Conservation (phyloP, 2,113 vertebrate species). For the Sialia sialis region DNA sequence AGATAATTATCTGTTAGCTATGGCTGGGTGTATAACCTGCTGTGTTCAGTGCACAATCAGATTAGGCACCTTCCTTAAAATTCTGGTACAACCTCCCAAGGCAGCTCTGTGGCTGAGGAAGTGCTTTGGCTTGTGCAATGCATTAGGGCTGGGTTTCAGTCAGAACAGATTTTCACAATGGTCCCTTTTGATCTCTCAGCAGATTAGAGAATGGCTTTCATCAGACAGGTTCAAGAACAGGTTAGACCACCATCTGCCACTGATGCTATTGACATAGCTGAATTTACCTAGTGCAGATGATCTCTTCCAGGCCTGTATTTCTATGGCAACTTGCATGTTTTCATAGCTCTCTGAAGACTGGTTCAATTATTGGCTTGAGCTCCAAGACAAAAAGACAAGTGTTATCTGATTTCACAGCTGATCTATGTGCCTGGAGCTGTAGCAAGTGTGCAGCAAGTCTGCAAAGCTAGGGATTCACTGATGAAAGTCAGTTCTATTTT, state of each 20-base stretch:
- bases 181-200: slow-evolving; percentile 3
- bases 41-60: neutral
- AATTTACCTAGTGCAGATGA: neutral
- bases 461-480: neutral
- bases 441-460: neutral
- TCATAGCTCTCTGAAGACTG: neutral
- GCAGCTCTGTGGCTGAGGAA: neutral
- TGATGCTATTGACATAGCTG: neutral
- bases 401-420: neutral
- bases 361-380: neutral
- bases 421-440: neutral
- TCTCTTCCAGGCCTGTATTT: slow-evolving; percentile 1
- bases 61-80: neutral
- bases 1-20: neutral
- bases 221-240: slow-evolving; percentile 1
- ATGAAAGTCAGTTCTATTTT: neutral
- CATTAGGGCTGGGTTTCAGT: neutral
- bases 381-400: neutral
- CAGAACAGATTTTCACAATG: neutral
- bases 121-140: neutral
- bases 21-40: neutral
- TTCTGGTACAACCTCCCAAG: neutral
- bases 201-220: slow-evolving; percentile 21
- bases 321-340: neutral
- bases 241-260: slow-evolving; percentile 31